Percentiles rank a stretch among this genome's conserved stretches.
Conservation (phyloP, 2,797 vertebrate genomes). For the Hephaestus fuliginosus region DNA sequence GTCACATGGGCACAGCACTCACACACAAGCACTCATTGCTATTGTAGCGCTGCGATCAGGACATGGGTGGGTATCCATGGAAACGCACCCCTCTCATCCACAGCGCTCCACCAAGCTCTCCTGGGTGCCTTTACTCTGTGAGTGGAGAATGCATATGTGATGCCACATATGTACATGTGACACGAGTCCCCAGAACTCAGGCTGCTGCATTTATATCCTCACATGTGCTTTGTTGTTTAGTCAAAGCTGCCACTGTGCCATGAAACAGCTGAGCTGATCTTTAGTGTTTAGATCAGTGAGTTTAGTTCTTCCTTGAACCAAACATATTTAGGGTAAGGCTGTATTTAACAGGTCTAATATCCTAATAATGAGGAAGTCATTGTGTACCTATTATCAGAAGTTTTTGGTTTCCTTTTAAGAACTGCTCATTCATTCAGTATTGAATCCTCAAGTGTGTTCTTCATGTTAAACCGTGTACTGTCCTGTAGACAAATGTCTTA, state of each 20-base stretch:
- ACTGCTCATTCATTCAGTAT: background rate
- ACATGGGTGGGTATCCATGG: conserved; percentile 53
- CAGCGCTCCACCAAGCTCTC: conserved; percentile 23
- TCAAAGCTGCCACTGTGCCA: conserved; percentile 20
- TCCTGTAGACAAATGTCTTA: background rate
- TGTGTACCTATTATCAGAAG: background rate
- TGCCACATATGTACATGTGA: conserved; percentile 28
- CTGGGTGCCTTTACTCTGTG: background rate
- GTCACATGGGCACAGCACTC: conserved; percentile 27
- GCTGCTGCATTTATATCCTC: conserved; percentile 12
- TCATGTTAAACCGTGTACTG: background rate
- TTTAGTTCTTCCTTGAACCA: background rate
- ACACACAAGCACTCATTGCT: conserved; percentile 30
- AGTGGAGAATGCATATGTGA: conserved; percentile 32
- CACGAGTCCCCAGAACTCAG: conserved; percentile 19
- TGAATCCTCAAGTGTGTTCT: background rate
- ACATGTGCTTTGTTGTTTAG: conserved; percentile 29
- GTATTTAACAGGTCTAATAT: background rate
- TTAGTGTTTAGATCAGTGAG: background rate
- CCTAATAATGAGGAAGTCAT: background rate
- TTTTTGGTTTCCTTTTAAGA: background rate
- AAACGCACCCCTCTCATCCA: conserved; percentile 27
- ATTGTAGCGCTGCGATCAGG: conserved; percentile 15
- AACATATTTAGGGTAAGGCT: background rate
- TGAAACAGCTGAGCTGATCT: background rate